phyloP scores from a whole-genome alignment of 2,113 vertebrate species.

The Poeciliopsis turrubarensis region DNA sequence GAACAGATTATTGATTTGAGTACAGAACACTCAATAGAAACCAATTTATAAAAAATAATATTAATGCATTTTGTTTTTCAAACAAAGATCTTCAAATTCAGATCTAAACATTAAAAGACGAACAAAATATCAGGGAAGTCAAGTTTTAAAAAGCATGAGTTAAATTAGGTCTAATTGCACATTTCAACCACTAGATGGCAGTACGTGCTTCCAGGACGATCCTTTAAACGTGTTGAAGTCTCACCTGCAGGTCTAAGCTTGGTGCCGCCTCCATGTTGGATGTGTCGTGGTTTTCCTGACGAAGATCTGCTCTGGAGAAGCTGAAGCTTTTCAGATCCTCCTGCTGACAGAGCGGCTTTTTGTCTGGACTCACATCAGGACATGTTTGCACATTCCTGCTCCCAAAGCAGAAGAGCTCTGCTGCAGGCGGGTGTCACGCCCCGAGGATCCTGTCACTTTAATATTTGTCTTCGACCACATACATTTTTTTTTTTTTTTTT shows the following conservation, averaged over 20 bases:
- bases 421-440: constrained; percentile 19
- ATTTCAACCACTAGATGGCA: neutral
- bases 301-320: neutral
- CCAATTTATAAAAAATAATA: too few species aligned
- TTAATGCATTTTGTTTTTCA: too few species aligned
- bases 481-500: too few species aligned
- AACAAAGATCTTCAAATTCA: too few species aligned
- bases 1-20: too few species aligned
- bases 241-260: neutral
- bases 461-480: neutral
- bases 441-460: constrained; percentile 21
- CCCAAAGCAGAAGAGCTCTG: constrained; percentile 38
- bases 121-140: too few species aligned
- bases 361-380: constrained; percentile 36
- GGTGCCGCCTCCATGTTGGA: neutral
- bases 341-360: neutral
- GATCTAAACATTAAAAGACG: too few species aligned
- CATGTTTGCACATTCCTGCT: constrained; percentile 44
- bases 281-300: neutral
- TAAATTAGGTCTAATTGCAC: too few species aligned
- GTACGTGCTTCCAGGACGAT: neutral
- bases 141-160: too few species aligned
- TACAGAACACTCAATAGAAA: too few species aligned
- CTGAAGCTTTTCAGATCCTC: neutral
- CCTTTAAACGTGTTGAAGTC: neutral